Base-by-base conservation (phyloP, 2,113 vertebrate genomes). In the Oreochromis niloticus region DNA sequence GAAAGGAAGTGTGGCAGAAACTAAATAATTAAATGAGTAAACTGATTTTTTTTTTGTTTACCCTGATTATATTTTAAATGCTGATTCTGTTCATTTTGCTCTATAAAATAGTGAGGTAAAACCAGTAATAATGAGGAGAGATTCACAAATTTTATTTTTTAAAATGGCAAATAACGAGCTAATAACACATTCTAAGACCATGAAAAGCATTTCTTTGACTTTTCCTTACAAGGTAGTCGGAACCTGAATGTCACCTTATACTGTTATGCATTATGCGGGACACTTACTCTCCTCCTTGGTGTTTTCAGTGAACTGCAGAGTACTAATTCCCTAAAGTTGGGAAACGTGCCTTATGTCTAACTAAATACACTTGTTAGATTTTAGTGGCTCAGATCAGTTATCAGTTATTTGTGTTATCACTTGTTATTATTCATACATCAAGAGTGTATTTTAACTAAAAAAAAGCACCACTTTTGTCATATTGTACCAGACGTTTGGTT, bases 251-350 rank as follows among this genome's bases (percentile, higher is more conserved):
- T 68, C 32, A 19, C 8, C 43, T 6, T 39, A 5, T 56, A 13
- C 12, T 85, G 85, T 63, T 46, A 22, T 81, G 19, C 27, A 55
- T 43, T 17, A 66, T 46, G 6, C 4, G 19, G 6, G 11, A 3
- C 92, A 90, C 91, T 87, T 85, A 91, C 84, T 88, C 87, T 87
- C 87, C 14, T 52, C 54, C 17, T 87, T 55, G 9, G 71, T 78
- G 24, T 32, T 48, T 48, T 75, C 14, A 75, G 41, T 75, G 68
- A 75, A 48, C 41, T 48, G 41, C 43, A 27, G 14, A 16, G 41
- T 30, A 12, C 43, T 32, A 50, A 24, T 78, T 78, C 43, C 71
- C 43, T 78, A 78, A 78, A 30, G 14, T 30, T 30, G 14, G 68
- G 68, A 75, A 75, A 48, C 16, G 9, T 2, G 1, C 68, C 41